phyloP scores from a whole-genome alignment of 2,113 vertebrate genomes.

The Carassius auratus region DNA sequence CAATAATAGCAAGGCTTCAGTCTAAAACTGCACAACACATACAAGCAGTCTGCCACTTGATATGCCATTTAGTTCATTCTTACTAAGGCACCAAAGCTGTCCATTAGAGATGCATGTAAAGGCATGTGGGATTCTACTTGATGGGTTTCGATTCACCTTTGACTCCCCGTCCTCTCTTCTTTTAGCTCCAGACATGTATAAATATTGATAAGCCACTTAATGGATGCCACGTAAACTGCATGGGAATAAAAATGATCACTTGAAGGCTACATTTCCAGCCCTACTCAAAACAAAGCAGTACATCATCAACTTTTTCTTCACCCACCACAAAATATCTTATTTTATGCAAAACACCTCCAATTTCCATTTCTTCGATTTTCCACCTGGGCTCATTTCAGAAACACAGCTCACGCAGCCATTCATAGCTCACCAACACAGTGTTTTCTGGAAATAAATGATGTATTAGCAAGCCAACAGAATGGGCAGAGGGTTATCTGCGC shows the following conservation, averaged over 20 bases:
- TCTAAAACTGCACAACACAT: slow-evolving; percentile 47
- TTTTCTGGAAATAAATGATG: slow-evolving; percentile 50
- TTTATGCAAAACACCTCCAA: not conserved
- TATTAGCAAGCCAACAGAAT: slow-evolving; percentile 48
- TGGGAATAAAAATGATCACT: not conserved
- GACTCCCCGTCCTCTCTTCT: not conserved
- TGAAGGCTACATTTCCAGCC: not conserved
- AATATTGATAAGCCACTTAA: slow-evolving; percentile 31
- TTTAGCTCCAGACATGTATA: slow-evolving; percentile 4
- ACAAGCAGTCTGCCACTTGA: slow-evolving; percentile 40
- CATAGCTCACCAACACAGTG: slow-evolving; percentile 31
- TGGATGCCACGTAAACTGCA: slow-evolving; percentile 9
- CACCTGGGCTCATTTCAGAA: not conserved
- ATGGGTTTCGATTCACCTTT: slow-evolving; percentile 11
- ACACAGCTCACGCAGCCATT: slow-evolving; percentile 11
- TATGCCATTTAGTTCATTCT: not conserved
- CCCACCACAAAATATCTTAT: not conserved
- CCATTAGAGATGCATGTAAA: slow-evolving; percentile 9
- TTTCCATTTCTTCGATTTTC: slow-evolving; percentile 5
- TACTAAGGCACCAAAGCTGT: not conserved
- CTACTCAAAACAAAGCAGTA: not conserved
- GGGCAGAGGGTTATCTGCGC: slow-evolving; percentile 28
- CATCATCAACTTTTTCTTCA: too few relatives aligned
- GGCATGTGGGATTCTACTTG: not conserved
- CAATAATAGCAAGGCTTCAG: slow-evolving; percentile 47